Evolutionary conservation across 2,113 vertebrate genomes (phyloP), one percentile per base, ranked within the genome.

Genomic region (Prinia subflava): DNA sequence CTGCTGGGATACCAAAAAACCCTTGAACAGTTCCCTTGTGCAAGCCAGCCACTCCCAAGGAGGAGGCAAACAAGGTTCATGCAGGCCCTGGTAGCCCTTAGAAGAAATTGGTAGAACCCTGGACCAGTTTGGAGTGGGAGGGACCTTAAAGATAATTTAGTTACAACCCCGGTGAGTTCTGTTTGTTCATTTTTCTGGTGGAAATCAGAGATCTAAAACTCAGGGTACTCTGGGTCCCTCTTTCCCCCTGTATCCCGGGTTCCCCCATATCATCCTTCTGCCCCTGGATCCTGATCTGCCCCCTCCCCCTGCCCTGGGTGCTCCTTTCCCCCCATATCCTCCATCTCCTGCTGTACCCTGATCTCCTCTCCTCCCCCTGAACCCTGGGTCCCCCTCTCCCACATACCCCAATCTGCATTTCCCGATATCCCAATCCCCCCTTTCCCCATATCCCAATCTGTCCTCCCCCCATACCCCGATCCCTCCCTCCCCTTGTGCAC

Each of bases 21-120:
- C 12, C 10, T 14, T 10, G 8, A 59, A 25, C 10, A 1, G 41
- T 19, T 17, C 15, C 46, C 27, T 5, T 0, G 0, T 49, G 55
- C 46, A 20, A 14, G 55, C 44, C 24, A 6, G 19, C 3, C 11
- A 3, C 17, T 17, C 53, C 42, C 31, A 47, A 11, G 18, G 22
- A 63, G 47, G 28, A 71, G 35, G 25, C 7, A 31, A 24, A 60
- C 0, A 1, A 52, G 28, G 57, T 9, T 44, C 14, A 3, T 24
- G 3, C 35, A 59, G 27, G 8, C 33, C 17, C 39, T 22, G 15
- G 47, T 1, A 28, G 39, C 53, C 30, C 24, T 31, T 12, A 22
- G 42, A 31, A 62, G 13, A 59, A 42, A 37, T 12, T 47, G 49
- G 14, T 12, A 16, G 16, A 63, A 24, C 5, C 11, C 20, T 63